These are phyloP conservation scores for Cotesia glomerata DNA, from an alignment of 1,140 invertebrate genomes.

Conservation along the genomic window DNA sequence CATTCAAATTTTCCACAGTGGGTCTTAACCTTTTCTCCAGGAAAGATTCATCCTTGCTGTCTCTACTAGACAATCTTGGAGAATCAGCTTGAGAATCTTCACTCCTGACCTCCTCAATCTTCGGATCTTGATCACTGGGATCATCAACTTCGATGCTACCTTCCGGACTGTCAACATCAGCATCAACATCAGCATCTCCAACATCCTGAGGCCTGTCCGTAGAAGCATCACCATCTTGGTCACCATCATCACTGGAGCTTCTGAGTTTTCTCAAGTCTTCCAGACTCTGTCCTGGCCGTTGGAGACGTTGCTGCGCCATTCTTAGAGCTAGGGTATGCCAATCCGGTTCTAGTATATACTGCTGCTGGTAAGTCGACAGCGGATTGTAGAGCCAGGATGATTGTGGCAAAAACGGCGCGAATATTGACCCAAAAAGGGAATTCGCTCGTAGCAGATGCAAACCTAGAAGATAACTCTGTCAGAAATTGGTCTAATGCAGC, in stretches of 20 bases:
- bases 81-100: constrained; percentile 56
- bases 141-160: constrained; percentile 60
- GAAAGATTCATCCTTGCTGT: constrained; percentile 45
- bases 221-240: constrained; percentile 36
- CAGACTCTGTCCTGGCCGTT: constrained; percentile 53
- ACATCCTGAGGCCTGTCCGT: constrained; percentile 45
- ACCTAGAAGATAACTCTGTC: constrained; percentile 42
- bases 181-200: constrained; percentile 38
- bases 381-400: constrained; percentile 60
- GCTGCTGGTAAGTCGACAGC: constrained; percentile 54
- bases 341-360: constrained; percentile 58
- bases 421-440: constrained; percentile 59
- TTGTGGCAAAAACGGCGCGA: constrained; percentile 57
- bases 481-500: not conserved
- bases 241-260: constrained; percentile 46
- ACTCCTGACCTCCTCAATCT: constrained; percentile 42
- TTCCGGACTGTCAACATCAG: constrained; percentile 53
- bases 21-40: constrained; percentile 47
- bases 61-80: constrained; percentile 44
- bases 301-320: constrained; percentile 60
- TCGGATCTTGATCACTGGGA: constrained; percentile 47
- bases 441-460: constrained; percentile 58
- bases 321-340: constrained; percentile 59
- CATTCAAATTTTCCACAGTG: constrained; percentile 54
- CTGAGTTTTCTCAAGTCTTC: constrained; percentile 55